A percentile compares a stretch with the other conserved stretches of the same genome.
phyloP scores from a whole-genome alignment of 1,140 invertebrate genomes.

The Orius insidiosus region DNA sequence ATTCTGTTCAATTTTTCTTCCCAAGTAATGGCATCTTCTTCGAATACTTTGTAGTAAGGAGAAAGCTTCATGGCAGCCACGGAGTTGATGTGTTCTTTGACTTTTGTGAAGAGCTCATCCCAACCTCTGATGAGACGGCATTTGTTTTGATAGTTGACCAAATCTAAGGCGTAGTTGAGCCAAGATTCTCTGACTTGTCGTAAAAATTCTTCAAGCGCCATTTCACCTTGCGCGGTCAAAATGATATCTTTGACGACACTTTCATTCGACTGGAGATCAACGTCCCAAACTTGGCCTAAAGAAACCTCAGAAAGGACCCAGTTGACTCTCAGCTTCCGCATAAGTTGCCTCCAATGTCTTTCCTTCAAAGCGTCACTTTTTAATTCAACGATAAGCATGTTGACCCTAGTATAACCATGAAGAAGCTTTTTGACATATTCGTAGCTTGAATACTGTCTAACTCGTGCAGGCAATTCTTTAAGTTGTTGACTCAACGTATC shows the following conservation, averaged over 20 bases:
- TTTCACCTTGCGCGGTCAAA: constrained; percentile 94
- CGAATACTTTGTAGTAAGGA: constrained; percentile 98
- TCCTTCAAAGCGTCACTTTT: constrained; percentile 99
- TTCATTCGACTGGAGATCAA: constrained; percentile 89
- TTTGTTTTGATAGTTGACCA: constrained; percentile 98
- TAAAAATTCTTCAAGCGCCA: constrained; percentile 98
- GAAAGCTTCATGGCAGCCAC: constrained; percentile 99
- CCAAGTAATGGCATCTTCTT: constrained; percentile 97
- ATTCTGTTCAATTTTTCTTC: constrained; percentile 98
- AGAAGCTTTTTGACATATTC: constrained; percentile 91
- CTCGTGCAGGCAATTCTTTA: constrained; percentile 86
- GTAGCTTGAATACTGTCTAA: constrained; percentile 94
- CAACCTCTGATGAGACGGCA: constrained; percentile 94
- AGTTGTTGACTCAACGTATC: constrained; percentile 84
- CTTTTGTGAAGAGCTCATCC: constrained; percentile 99
- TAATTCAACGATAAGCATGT: constrained; percentile 90
- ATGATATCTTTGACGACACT: constrained; percentile 89
- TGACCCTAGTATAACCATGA: constrained; percentile 93
- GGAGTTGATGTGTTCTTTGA: constrained; percentile 98
- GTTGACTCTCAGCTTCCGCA: constrained; percentile 80
- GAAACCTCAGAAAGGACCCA: constrained; percentile 93
- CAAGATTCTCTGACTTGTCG: constrained; percentile 97
- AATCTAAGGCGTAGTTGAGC: constrained; percentile 93
- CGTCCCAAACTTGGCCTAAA: constrained; percentile 96
- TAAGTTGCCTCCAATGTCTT: constrained; percentile 96